Conservation (phyloP, 2,888 invertebrate species). For the Girardia tigrina region DNA sequence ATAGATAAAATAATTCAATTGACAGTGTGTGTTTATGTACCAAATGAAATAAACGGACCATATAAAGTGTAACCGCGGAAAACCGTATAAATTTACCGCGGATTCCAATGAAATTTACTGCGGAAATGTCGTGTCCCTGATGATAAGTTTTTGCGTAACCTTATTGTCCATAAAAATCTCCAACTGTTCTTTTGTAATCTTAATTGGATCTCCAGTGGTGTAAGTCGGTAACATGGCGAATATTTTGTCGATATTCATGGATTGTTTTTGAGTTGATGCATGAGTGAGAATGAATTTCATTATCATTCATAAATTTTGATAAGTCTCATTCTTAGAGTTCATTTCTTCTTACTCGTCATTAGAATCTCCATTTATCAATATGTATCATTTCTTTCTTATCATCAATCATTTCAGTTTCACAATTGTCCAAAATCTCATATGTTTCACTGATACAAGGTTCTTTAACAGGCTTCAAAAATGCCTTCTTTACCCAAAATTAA, state of each 20-base stretch:
- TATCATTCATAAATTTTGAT: slow-evolving; percentile 9
- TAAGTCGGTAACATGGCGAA: neutral
- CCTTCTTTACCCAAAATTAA: neutral
- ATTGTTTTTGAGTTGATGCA: slow-evolving; percentile 12
- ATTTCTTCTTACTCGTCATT: neutral
- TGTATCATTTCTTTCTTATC: slow-evolving; percentile 1
- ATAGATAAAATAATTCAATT: too few relatives aligned
- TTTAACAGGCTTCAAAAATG: neutral
- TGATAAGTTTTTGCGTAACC: slow-evolving; percentile 29
- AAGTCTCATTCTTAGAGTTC: neutral
- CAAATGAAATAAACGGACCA: too few relatives aligned
- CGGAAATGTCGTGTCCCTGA: too few relatives aligned
- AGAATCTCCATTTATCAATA: neutral
- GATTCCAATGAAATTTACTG: too few relatives aligned
- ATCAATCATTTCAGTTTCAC: neutral
- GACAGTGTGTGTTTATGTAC: too few relatives aligned
- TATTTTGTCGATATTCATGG: slow-evolving; percentile 9
- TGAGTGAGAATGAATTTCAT: slow-evolving; percentile 9
- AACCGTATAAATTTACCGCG: too few relatives aligned
- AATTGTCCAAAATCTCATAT: neutral
- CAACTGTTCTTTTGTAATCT: slow-evolving; percentile 26
- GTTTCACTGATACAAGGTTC: neutral
- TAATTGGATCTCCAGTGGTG: neutral
- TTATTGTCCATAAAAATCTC: slow-evolving; percentile 31
- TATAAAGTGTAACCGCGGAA: too few relatives aligned